Percentiles rank a stretch among this genome's conserved stretches.
Conservation (phyloP, 2,113 vertebrate species). For the Cottus gobio region DNA sequence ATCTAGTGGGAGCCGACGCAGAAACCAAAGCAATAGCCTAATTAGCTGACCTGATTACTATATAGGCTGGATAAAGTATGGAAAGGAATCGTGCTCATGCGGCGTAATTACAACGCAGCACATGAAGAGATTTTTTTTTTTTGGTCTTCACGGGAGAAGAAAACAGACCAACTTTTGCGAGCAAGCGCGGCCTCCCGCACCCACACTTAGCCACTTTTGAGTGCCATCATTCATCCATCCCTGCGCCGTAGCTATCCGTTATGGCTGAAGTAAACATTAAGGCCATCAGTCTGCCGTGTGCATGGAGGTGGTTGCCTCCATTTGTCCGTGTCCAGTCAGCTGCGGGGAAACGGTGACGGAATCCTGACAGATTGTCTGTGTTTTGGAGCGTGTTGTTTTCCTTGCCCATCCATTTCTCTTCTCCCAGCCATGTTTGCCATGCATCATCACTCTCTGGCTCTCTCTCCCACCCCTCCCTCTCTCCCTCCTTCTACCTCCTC, state of each 20-base stretch:
- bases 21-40: slow-evolving; percentile 77
- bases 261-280: slow-evolving; percentile 77
- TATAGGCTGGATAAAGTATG: slow-evolving; percentile 65
- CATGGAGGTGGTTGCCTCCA: slow-evolving; percentile 67
- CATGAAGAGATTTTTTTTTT: slow-evolving; percentile 3
- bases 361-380: slow-evolving; percentile 83
- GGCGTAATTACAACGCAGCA: slow-evolving; percentile 36
- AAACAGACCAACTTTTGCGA: slow-evolving; percentile 7
- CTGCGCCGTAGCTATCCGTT: slow-evolving; percentile 68
- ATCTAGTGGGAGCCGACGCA: slow-evolving; percentile 73
- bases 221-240: slow-evolving; percentile 63
- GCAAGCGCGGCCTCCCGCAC: not conserved
- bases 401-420: slow-evolving; percentile 78
- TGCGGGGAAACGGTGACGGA: slow-evolving; percentile 76
- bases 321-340: slow-evolving; percentile 80
- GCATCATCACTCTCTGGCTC: slow-evolving; percentile 74
- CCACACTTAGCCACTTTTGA: slow-evolving; percentile 23
- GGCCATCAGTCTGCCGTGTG: slow-evolving; percentile 75
- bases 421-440: slow-evolving; percentile 75
- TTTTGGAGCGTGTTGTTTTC: slow-evolving; percentile 82
- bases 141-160: not conserved
- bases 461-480: slow-evolving; percentile 25
- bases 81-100: slow-evolving; percentile 47
- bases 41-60: slow-evolving; percentile 81
- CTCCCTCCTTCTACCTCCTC: slow-evolving; percentile 39